Conservation (phyloP, 2,797 vertebrate genomes). For the Cuculus canorus region DNA sequence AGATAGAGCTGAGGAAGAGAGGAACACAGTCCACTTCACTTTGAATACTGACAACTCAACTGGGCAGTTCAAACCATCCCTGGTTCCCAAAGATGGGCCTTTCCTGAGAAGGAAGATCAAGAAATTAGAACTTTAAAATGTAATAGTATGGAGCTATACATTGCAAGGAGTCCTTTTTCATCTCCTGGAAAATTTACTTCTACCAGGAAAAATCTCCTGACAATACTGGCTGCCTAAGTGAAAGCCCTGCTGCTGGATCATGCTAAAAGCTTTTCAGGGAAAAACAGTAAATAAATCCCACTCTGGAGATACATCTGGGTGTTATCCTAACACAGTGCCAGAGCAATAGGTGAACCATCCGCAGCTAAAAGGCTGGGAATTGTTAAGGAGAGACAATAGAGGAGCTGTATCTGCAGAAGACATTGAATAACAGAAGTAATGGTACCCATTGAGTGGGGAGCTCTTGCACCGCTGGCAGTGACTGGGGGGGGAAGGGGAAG, state of each 20-base stretch:
- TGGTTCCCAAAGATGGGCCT: neutral
- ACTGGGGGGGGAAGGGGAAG: no score
- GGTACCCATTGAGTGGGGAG: no score
- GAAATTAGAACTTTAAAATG: conserved; percentile 22
- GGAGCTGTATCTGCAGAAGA: conserved; percentile 41
- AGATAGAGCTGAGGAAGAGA: neutral
- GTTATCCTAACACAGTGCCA: conserved; percentile 51
- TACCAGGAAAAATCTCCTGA: neutral
- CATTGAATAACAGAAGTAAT: conserved; percentile 33
- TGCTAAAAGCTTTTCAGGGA: conserved; percentile 74
- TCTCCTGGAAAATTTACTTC: conserved; percentile 67
- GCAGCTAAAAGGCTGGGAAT: conserved; percentile 64
- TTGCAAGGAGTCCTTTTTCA: neutral
- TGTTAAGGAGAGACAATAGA: conserved; percentile 57
- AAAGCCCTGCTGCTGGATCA: conserved; percentile 59
- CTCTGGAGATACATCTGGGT: conserved; percentile 58
- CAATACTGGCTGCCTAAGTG: conserved; percentile 45
- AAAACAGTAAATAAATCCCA: conserved; percentile 74
- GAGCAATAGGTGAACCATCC: conserved; percentile 67
- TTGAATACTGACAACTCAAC: conserved; percentile 24
- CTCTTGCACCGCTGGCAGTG: no score
- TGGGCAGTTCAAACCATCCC: neutral
- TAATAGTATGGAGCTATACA: neutral
- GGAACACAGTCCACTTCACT: neutral
- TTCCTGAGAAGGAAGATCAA: neutral